Evolutionary conservation across 2,797 vertebrate species (phyloP), one percentile per base, ranked within the genome.

Genomic region (Ambastaia sidthimunki): DNA sequence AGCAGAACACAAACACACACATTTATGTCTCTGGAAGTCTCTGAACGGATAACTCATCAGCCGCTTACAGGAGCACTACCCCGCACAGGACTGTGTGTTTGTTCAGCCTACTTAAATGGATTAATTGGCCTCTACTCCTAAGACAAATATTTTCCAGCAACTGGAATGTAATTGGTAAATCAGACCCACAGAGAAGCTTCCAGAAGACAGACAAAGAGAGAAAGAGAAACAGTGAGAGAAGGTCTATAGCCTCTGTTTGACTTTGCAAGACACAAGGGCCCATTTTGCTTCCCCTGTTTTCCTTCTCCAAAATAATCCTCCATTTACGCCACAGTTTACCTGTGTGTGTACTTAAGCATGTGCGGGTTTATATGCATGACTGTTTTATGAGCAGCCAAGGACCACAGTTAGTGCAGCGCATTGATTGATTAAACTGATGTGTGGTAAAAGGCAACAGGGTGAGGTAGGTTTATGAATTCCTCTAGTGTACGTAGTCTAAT

Each of bases 181-280:
- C 86, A 86, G 85, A 76, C 81, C 80, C 59, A 80, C 69, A 70
- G 31, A 76, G 77, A 82, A 74, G 44, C 74, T 47, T 82, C 76
- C 71, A 82, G 72, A 73, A 48, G 57, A 23, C 28, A 75, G 19
- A 12, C 37, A 47, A 6, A 16, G 16, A 9, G n/a, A 16, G 70
- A n/a, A 48, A 31, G 13, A 71, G 34, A 65, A 23, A 57, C 21
- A 67, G 67, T 57, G 60, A 69, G n/a, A 71, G 34, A 65, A 23
- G 37, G 50, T 37, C 47, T 75, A 25, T 41, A 80, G 62, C 37
- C 54, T 80, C 71, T 90, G 89, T 90, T 91, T 89, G 90, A 88
- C 76, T 87, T 81, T 78, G 84, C 63, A 34, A 89, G 89, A 54
- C 77, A 66, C 80, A 75, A 63, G 76, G 80, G 81, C 73, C 71